Conservation (phyloP, 2,113 vertebrate species). For the Panthera uncia region DNA sequence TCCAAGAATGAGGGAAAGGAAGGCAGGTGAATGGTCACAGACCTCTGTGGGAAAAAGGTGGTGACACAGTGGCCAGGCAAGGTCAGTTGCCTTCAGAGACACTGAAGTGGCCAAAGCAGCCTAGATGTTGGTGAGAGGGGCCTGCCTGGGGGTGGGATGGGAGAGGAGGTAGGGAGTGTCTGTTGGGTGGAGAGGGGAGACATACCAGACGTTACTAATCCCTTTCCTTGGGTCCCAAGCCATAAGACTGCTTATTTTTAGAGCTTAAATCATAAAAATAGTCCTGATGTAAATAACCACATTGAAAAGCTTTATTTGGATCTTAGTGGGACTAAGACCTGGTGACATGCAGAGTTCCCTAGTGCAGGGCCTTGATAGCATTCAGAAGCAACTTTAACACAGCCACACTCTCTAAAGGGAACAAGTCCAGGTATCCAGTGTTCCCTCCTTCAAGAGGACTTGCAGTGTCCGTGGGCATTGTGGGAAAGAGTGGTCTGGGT, state of each 20-base stretch:
- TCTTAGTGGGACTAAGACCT: background rate
- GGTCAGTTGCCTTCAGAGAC: background rate
- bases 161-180: background rate
- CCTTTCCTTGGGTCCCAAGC: background rate
- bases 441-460: background rate
- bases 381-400: background rate
- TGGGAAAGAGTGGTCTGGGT: background rate
- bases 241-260: background rate
- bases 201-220: background rate
- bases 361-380: background rate
- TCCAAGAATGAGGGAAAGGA: background rate
- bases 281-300: conserved; percentile 3
- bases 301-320: background rate
- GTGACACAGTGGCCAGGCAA: background rate
- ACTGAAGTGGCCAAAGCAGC: background rate
- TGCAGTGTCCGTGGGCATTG: background rate
- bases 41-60: background rate
- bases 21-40: background rate
- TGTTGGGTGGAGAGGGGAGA: background rate
- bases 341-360: background rate
- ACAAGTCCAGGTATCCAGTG: rapidly evolving
- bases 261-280: conserved; percentile 28
- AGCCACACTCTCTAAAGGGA: background rate
- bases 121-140: background rate
- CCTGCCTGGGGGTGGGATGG: background rate